Percentiles rank a stretch among this genome's conserved stretches.
Conservation (phyloP, 2,113 vertebrate genomes). For the Labrus mixtus region DNA sequence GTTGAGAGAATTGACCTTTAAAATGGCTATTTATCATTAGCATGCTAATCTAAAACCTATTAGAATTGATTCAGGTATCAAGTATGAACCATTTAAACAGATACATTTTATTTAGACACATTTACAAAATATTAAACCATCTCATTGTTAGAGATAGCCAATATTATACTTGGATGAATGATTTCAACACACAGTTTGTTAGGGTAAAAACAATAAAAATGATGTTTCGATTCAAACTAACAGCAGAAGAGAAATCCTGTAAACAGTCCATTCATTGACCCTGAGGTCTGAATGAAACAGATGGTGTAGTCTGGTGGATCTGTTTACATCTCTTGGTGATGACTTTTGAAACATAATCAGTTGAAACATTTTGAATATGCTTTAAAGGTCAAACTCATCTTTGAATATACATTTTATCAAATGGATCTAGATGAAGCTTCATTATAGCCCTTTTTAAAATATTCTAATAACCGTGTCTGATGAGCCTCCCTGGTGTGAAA, state of each 20-base stretch:
- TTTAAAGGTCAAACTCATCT: background rate
- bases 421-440: background rate
- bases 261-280: background rate
- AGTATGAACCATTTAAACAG: too few species aligned
- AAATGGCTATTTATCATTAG: too few species aligned
- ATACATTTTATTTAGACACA: too few species aligned
- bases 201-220: too few species aligned
- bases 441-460: background rate
- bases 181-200: too few species aligned
- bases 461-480: background rate
- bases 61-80: too few species aligned
- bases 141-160: too few species aligned
- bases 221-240: too few species aligned
- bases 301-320: background rate
- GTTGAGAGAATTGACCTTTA: too few species aligned
- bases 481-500: background rate
- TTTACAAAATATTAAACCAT: too few species aligned
- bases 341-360: background rate
- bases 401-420: background rate
- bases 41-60: too few species aligned
- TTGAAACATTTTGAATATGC: background rate
- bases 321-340: background rate
- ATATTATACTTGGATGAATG: too few species aligned
- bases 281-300: background rate
- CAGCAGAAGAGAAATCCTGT: background rate